These are phyloP conservation scores for Erinaceus europaeus DNA, from an alignment of 2,113 vertebrate genomes.

Conservation along the genomic window DNA sequence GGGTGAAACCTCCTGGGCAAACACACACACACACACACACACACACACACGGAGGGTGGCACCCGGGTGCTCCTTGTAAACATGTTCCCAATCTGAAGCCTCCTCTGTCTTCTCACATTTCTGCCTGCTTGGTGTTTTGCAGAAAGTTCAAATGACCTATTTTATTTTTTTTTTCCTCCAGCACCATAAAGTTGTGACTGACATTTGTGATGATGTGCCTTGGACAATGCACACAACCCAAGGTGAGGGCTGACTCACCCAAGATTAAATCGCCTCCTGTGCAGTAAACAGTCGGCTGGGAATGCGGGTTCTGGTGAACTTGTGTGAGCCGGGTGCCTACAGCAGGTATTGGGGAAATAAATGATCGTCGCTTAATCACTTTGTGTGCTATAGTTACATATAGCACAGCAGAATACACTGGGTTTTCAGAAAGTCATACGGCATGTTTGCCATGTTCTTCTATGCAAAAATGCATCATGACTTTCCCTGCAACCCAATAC, in stretches of 20 bases:
- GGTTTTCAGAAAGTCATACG: no score
- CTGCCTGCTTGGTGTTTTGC: neutral
- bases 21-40: no score
- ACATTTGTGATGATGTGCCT: neutral
- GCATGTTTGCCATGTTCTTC: no score
- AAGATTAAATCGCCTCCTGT: neutral
- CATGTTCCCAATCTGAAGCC: neutral
- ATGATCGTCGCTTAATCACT: neutral
- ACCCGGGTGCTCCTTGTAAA: neutral
- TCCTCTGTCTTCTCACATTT: neutral
- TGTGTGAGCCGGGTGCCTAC: neutral
- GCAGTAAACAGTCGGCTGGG: neutral
- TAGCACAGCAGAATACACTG: no score
- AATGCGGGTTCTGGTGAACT: neutral
- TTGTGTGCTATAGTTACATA: no score
- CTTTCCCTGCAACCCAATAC: no score
- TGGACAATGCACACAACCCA: neutral
- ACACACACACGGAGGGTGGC: no score
- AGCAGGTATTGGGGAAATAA: neutral
- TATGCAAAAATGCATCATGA: no score
- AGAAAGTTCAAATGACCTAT: neutral
- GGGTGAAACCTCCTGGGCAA: no score
- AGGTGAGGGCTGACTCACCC: neutral
- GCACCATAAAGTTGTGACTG: neutral
- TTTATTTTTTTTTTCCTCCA: slow-evolving; percentile 5